A percentile compares a stretch with the other conserved stretches of the same genome.
Evolutionary conservation across 1,140 invertebrate genomes (phyloP).

Genomic region (Philotrypesis tridentata): DNA sequence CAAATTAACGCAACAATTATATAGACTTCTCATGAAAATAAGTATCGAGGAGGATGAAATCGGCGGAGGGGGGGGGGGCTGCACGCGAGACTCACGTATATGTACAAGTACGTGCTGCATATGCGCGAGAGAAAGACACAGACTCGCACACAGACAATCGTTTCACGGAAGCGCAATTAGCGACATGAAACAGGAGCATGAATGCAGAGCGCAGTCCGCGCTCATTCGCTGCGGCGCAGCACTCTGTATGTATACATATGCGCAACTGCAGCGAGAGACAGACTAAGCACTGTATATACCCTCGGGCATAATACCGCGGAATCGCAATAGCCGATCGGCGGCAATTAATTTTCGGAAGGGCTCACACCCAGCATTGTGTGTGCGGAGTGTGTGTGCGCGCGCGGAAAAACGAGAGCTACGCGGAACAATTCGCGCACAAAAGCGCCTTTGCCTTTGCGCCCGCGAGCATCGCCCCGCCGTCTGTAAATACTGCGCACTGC

Average conservation of each 20-base stretch:
- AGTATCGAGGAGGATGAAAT: too few relatives aligned
- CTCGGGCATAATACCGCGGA: neutral
- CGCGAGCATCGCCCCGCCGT: too few relatives aligned
- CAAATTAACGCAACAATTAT: neutral
- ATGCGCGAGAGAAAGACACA: too few relatives aligned
- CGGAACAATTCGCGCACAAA: neutral
- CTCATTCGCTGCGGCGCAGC: too few relatives aligned
- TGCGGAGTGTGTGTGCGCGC: neutral
- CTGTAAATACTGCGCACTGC: too few relatives aligned
- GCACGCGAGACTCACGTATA: neutral
- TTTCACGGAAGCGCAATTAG: constrained; percentile 19
- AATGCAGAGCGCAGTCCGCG: too few relatives aligned
- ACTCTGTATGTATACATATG: too few relatives aligned
- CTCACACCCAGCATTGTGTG: neutral
- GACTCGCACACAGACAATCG: neutral
- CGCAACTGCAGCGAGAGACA: too few relatives aligned
- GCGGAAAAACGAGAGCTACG: neutral
- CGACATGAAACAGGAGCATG: neutral
- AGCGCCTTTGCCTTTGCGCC: too few relatives aligned
- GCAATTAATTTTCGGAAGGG: constrained; percentile 25
- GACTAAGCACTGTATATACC: too few relatives aligned
- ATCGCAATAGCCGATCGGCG: neutral
- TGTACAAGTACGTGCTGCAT: neutral
- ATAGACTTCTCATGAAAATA: too few relatives aligned
- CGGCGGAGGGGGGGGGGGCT: neutral